Base-by-base conservation (phyloP, 2,797 vertebrate species). In the Todus mexicanus region DNA sequence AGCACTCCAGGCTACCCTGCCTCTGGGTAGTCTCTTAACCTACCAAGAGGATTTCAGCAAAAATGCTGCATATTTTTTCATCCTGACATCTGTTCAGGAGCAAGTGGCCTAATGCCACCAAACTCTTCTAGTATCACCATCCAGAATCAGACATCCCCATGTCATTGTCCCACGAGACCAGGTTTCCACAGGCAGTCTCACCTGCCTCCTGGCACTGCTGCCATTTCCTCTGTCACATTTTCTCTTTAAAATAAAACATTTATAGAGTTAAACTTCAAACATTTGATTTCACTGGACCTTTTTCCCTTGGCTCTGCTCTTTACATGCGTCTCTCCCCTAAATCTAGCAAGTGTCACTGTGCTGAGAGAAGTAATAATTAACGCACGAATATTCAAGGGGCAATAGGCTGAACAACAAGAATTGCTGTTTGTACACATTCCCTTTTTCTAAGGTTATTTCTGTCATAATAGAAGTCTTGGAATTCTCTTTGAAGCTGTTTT, bases 81-180 rank as follows among this genome's bases (percentile, higher is more conserved):
- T 73, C 45, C 43, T 66, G 71, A 54, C 38, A 8, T 21, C 51
- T 73, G 59, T 10, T 81, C 51, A 68, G 56, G 16, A 35, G 11
- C 21, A n/a, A 81, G 21, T 11, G 37, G 26, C 9, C 23, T 20
- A 37, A 71, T 3, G 18, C 11, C 51, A 15, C 54, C 53, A n/a
- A 23, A 23, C 29, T 64, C 48, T 17, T 14, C 29, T 37, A 1
- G 27, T 88, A 71, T 54, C 84, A 35, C 66, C 42, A n/a, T 25
- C 63, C 54, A 8, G 26, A 31, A 43, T 21, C 42, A 48, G 37
- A 4, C 7, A 26, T 12, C 7, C 27, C 8, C 38, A 15, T 19
- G 5, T 16, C 3, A 0, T 15, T 57, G 11, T 51, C 59, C 70
- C 87, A 26, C 1, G 2, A 53, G 54, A 33, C 8, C 2, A 0